Percentiles rank a stretch among this genome's conserved stretches.
Evolutionary conservation across 2,888 invertebrate species (phyloP).

Genomic region (Drosophila hamatofila): DNA sequence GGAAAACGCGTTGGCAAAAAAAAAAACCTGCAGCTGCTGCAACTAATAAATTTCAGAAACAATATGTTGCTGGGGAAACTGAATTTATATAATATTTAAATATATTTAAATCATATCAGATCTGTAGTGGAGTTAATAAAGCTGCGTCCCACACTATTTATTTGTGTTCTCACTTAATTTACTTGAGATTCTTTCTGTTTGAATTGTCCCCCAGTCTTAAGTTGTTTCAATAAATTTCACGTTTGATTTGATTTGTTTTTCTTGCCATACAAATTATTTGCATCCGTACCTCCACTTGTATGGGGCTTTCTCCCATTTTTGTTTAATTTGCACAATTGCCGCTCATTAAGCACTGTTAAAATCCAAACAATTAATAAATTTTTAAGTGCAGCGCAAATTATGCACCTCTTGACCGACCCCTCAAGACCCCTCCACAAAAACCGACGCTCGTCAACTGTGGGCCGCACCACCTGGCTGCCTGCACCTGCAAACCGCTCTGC

Average conservation of each 20-base stretch:
- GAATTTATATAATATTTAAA: background rate
- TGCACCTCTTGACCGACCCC: conserved; percentile 57
- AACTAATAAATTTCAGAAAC: background rate
- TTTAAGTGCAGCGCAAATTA: conserved; percentile 74
- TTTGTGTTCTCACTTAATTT: background rate
- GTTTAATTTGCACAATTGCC: conserved; percentile 57
- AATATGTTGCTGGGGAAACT: background rate
- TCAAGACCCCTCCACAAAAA: conserved; percentile 41
- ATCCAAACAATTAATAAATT: conserved; percentile 76
- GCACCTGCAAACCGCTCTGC: conserved; percentile 56
- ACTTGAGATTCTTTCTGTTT: background rate
- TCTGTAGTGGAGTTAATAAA: background rate
- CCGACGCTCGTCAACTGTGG: conserved; percentile 45
- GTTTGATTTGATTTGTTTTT: conserved; percentile 33
- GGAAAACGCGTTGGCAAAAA: background rate
- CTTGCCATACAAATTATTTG: conserved; percentile 3
- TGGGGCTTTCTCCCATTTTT: conserved; percentile 20
- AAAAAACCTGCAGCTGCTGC: background rate
- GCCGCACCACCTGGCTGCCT: background rate
- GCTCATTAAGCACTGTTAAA: conserved; percentile 55
- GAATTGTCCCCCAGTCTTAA: background rate
- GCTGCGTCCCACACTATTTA: background rate
- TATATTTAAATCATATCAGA: background rate
- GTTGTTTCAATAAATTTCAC: conserved; percentile 1
- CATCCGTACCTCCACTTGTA: background rate